Base-by-base conservation (phyloP, 2,797 vertebrate genomes). In the Chaetophractus vellerosus region DNA sequence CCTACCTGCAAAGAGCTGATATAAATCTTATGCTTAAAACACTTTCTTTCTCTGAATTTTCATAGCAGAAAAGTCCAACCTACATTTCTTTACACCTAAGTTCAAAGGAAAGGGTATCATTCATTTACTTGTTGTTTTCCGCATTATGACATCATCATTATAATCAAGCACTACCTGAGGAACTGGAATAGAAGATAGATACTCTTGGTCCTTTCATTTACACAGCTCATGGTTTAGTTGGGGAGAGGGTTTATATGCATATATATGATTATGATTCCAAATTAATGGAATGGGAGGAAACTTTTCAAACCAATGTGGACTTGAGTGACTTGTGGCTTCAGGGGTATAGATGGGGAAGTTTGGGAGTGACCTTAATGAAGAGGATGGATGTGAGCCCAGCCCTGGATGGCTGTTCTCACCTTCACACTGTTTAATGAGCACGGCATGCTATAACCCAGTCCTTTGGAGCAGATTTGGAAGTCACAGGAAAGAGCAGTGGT, bases 21-120 rank as follows among this genome's bases (percentile, higher is more conserved):
- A 38, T 6, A 21, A 64, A 91, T 76, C 36, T 74, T 41, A 59
- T 36, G 15, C n/a, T 45, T 87, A 75, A 90, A 12, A 91, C 0
- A 57, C 4, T 75, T 19, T 63, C 33, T 91, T 76, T 6, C 23
- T 75, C 10, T 55, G 33, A 94, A 50, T 66, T 88, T 72, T 79
- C 66, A n/a, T 3, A 89, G 75, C 15, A 90, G 36, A 76, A 75
- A 94, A 93, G 61, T 24, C 26, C 33, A 74, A 36, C 33, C 36
- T 33, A 45, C 45, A 19, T 72, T 92, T 81, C 78, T 38, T 93
- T 88, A 57, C 52, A 90, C 23, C 33, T 75, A 90, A 28, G 83
- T 71, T 61, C 45, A 38, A 69, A 81, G 19, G 21, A 4, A 79
- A 76, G 6, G 28, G 0, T 63, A 64, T 66, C 45, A 28, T 31